Conservation (phyloP, 1,140 invertebrate genomes). For the Fopius arisanus region DNA sequence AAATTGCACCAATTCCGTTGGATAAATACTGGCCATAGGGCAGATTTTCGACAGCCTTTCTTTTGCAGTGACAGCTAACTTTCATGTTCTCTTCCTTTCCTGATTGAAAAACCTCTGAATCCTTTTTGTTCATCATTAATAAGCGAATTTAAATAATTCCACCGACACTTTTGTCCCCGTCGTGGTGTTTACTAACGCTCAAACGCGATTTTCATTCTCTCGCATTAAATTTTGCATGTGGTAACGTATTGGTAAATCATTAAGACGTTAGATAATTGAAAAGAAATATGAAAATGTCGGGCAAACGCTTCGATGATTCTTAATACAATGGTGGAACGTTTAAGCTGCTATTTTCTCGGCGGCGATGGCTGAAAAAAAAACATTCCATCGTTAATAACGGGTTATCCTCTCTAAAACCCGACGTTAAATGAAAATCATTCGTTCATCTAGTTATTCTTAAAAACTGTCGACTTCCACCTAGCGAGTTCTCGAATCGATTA, state of each 20-base stretch:
- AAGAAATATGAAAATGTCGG: slow-evolving; percentile 56
- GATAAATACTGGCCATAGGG: slow-evolving; percentile 27
- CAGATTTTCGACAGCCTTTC: slow-evolving; percentile 4
- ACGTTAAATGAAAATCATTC: no score
- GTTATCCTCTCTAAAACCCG: no score
- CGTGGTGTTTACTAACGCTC: neutral
- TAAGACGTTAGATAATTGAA: slow-evolving; percentile 58
- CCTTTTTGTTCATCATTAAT: slow-evolving; percentile 7
- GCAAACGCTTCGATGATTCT: slow-evolving; percentile 37
- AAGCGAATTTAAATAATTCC: slow-evolving; percentile 8
- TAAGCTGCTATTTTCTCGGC: slow-evolving; percentile 51
- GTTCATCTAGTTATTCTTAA: no score
- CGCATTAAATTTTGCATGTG: slow-evolving; percentile 36
- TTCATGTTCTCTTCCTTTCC: neutral
- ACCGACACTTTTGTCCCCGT: neutral
- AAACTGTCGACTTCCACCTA: no score
- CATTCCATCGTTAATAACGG: neutral
- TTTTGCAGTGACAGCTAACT: slow-evolving; percentile 2
- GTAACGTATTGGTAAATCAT: slow-evolving; percentile 57
- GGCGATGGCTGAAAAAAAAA: slow-evolving; percentile 53
- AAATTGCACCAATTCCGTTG: slow-evolving; percentile 30
- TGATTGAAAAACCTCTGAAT: neutral
- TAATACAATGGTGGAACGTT: slow-evolving; percentile 23
- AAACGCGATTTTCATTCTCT: neutral
- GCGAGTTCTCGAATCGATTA: no score